These are phyloP conservation scores for Drosophila biarmipes DNA, from an alignment of 1,140 invertebrate species.

Conservation along the genomic window DNA sequence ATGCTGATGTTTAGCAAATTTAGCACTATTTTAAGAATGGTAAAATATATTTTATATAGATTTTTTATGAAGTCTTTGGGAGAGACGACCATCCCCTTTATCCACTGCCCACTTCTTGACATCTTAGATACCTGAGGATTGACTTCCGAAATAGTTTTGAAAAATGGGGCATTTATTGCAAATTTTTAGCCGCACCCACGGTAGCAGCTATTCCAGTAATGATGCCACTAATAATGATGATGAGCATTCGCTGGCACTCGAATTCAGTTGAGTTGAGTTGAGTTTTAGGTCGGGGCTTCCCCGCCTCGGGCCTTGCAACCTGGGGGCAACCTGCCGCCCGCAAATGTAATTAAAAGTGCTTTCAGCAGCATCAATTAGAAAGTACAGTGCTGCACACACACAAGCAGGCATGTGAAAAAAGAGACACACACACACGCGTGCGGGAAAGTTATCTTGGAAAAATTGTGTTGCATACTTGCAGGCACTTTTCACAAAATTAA, in stretches of 20 bases:
- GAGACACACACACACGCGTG: not conserved
- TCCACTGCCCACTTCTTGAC: too few species aligned
- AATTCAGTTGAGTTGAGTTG: conserved; percentile 30
- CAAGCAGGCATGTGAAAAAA: conserved; percentile 1
- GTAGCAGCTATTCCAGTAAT: not conserved
- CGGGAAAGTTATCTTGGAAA: conserved; percentile 51
- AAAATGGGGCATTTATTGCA: not conserved
- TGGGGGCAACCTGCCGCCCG: conserved; percentile 11
- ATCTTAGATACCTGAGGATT: too few species aligned
- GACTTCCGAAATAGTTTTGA: not conserved
- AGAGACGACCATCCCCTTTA: too few species aligned
- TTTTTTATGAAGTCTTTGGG: too few species aligned
- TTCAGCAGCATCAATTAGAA: conserved; percentile 75
- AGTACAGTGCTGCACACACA: conserved; percentile 37
- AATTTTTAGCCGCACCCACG: not conserved
- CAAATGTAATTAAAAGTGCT: conserved; percentile 80
- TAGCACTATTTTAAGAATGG: too few species aligned
- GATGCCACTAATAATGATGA: conserved; percentile 5
- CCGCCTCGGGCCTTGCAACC: not conserved
- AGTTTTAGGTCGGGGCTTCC: conserved; percentile 12
- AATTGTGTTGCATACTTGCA: conserved; percentile 75
- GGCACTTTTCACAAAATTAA: conserved; percentile 71
- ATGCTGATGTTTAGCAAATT: too few species aligned
- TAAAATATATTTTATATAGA: not conserved
- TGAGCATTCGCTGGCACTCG: conserved; percentile 30